Base-by-base conservation (phyloP, 1,140 invertebrate species). In the Mylabris phalerata region DNA sequence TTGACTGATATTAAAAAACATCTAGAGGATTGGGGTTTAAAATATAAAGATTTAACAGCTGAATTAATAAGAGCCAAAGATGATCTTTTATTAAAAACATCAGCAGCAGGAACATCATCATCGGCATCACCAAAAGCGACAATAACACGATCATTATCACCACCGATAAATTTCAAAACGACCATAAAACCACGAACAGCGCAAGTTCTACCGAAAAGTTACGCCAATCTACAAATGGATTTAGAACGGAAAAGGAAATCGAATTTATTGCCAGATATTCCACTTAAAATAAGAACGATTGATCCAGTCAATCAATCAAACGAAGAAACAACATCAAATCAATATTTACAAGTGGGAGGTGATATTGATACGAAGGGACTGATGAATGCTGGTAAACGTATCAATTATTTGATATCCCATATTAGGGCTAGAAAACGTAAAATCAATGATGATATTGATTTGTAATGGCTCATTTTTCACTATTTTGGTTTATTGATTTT, bases 1-100 rank as follows among this genome's bases (percentile, higher is more conserved):
- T 61, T 82, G 11, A 73, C 75, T 0, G 80, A 81, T 26, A 72
- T 82, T 65, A 77, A 75, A 57, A 77, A 79, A 48, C 78, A 80
- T 59, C 62, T 82, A 2, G 79, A 79, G 50, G 80, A 81, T 48
- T 81, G 78, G 76, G 78, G 81, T 50, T 75, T 80, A 48, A 82
- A 80, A 67, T 77, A 80, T 45, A 75, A 73, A 5, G 78, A 80
- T 63, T 60, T 82, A 10, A 77, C 76, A 4, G 73, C 75, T 0
- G 79, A 81, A 68, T 62, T 80, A 9, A 75, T 76, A 47, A 71
- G 75, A 7, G 74, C 79, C 0, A 72, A 76, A 19, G 78, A 81
- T 48, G 77, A 79, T 51, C 62, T 68, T 41, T 40, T 64, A 7
- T 48, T 57, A 7, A 63, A 65, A 54, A 27, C 62, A 9, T 42